Base-by-base conservation (phyloP, 2,888 invertebrate species). In the Tinea pellionella region DNA sequence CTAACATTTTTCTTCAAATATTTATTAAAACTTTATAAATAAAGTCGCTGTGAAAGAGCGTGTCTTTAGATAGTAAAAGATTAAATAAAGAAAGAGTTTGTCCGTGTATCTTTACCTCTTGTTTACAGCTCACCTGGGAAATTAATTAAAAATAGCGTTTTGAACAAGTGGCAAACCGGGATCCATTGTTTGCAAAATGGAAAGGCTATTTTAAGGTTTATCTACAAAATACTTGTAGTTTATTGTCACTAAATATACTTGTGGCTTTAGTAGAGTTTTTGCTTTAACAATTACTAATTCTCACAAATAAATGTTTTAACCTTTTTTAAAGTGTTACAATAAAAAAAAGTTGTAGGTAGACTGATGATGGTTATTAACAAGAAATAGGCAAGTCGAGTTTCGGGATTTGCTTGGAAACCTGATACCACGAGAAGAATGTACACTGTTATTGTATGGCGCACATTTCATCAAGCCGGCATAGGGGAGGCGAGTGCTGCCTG, bases 121-220 rank as follows among this genome's bases (percentile, higher is more conserved):
- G 73, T 75, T 76, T 75, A 76, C 69, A 65, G 65, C 65, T 66
- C 77, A 76, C 75, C 72, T 71, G 76, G 77, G 77, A 77, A 77
- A 76, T 77, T 76, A 73, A 77, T 77, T 73, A 75, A 69, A 72
- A 72, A 67, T 67, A 66, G 66, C 56, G 61, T 24, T 57, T 58
- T 42, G 62, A 29, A 60, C 60, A 13, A 61, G 47, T 51, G 51
- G 59, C 59, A 58, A 19, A 15, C n/a, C 32, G 57, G 32, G 47
- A 13, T 16, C 55, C 29, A 16, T 55, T 19, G 15, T 47, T 47
- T 47, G 16, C 16, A 15, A 47, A 47, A 47, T 47, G 47, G 47
- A 47, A 47, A 47, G 47, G 6, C 47, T 47, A 47, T 16, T 47
- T 47, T 47, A 9, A 47, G 16, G 47, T 13, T 37, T 37, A 37